These are phyloP conservation scores for Sebastes taczanowskii DNA, from an alignment of 2,797 vertebrate species.

Conservation along the genomic window DNA sequence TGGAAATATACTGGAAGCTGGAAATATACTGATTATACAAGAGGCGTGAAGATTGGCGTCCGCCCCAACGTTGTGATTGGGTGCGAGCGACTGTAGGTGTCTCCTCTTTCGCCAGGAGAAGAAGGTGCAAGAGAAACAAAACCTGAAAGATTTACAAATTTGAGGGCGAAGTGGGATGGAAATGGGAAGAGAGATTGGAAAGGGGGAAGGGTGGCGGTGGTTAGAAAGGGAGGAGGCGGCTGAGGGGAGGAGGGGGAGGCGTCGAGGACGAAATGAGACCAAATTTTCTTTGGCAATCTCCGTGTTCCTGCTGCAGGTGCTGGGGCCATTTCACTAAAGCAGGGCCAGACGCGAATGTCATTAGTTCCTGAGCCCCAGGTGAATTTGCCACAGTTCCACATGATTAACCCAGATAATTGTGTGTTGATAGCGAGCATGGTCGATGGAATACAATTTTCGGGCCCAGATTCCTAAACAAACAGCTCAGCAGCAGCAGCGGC, in stretches of 20 bases:
- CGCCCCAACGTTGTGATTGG: background rate
- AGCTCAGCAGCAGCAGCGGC: constrained; percentile 80
- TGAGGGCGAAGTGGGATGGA: constrained; percentile 52
- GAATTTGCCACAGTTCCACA: constrained; percentile 99
- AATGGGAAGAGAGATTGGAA: constrained; percentile 58
- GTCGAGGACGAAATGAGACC: constrained; percentile 90
- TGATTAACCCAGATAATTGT: constrained; percentile 99
- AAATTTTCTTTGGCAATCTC: constrained; percentile 99
- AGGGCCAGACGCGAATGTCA: constrained; percentile 99
- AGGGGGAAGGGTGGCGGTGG: constrained; percentile 25
- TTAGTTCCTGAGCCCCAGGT: constrained; percentile 99
- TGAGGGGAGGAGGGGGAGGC: constrained; percentile 52
- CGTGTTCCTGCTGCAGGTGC: constrained; percentile 99
- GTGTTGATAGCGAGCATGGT: constrained; percentile 99
- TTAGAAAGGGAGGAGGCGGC: constrained; percentile 13
- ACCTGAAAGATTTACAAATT: constrained; percentile 60
- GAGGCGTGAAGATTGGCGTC: constrained; percentile 66
- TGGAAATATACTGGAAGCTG: constrained; percentile 37
- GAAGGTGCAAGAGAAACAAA: constrained; percentile 12
- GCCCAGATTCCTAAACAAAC: constrained; percentile 99
- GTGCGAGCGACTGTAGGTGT: background rate
- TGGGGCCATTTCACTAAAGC: constrained; percentile 99
- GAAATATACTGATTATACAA: constrained; percentile 44
- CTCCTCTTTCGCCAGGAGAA: background rate
- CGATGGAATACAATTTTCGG: constrained; percentile 99